phyloP scores from a whole-genome alignment of 2,888 invertebrate species.

The Eupithecia abbreviata region DNA sequence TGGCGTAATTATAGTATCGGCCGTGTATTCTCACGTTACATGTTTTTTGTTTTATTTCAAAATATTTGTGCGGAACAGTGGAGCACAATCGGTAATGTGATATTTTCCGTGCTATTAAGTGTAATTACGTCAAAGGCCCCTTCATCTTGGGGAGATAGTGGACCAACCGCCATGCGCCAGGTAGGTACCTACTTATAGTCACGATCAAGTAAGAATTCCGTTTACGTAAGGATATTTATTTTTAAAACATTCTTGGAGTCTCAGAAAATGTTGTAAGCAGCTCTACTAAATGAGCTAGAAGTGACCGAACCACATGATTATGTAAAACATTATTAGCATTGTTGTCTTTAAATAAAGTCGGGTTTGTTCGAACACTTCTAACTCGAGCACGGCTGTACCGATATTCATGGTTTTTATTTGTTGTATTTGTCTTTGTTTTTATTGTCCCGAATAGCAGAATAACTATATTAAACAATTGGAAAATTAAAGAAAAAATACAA shows the following conservation, averaged over 20 bases:
- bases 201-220: neutral
- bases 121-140: constrained; percentile 57
- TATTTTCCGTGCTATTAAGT: constrained; percentile 68
- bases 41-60: constrained; percentile 50
- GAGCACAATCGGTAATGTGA: constrained; percentile 63
- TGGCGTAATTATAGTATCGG: constrained; percentile 72
- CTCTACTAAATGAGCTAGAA: neutral
- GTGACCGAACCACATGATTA: neutral
- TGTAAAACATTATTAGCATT: no score
- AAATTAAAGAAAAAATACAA: no score
- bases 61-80: constrained; percentile 59
- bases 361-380: no score
- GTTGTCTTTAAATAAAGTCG: no score
- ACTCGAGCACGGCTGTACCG: no score
- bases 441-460: no score
- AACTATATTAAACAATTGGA: no score
- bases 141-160: constrained; percentile 36
- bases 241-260: neutral
- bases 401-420: no score
- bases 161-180: constrained; percentile 15
- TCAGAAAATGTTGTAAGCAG: neutral
- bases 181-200: neutral
- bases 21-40: constrained; percentile 57
- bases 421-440: no score
- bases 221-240: neutral